phyloP scores from a whole-genome alignment of 1,140 invertebrate species.

The Drosophila grimshawi region DNA sequence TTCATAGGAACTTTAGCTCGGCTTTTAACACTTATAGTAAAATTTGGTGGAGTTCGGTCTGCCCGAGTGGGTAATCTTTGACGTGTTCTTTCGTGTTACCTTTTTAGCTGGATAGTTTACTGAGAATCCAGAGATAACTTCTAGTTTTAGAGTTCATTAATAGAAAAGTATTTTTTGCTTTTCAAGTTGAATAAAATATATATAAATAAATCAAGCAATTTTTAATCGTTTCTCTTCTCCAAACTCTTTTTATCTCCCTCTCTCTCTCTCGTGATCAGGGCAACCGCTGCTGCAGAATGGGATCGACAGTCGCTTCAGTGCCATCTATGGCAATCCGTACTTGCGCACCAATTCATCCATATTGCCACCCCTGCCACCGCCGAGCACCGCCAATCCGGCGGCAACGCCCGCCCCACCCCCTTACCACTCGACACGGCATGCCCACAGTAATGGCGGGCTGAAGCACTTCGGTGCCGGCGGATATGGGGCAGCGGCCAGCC shows the following conservation, averaged over 20 bases:
- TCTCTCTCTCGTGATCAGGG: constrained; percentile 66
- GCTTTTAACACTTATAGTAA: too few species aligned
- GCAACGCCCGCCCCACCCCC: constrained; percentile 92
- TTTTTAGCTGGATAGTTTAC: too few species aligned
- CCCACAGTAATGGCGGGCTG: constrained; percentile 65
- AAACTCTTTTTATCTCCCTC: not conserved
- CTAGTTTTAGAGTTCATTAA: too few species aligned
- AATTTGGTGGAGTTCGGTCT: too few species aligned
- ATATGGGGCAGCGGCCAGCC: constrained; percentile 18
- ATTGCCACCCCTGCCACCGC: constrained; percentile 84
- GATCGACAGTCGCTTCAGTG: constrained; percentile 94
- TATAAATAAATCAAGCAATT: not conserved
- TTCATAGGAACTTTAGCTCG: too few species aligned
- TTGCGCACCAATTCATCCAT: constrained; percentile 87
- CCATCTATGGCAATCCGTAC: constrained; percentile 95
- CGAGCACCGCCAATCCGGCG: constrained; percentile 89
- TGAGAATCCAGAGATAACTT: too few species aligned
- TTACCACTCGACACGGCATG: constrained; percentile 85
- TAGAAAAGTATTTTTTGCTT: too few species aligned
- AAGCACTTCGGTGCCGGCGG: constrained; percentile 54
- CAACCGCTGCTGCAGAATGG: constrained; percentile 85
- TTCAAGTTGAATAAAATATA: too few species aligned
- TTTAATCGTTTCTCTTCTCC: not conserved
- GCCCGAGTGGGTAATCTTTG: too few species aligned
- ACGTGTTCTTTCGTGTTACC: too few species aligned